Evolutionary conservation across 1,140 invertebrate genomes (phyloP), one percentile per base, ranked within the genome.

Genomic region (Philaenus spumarius): DNA sequence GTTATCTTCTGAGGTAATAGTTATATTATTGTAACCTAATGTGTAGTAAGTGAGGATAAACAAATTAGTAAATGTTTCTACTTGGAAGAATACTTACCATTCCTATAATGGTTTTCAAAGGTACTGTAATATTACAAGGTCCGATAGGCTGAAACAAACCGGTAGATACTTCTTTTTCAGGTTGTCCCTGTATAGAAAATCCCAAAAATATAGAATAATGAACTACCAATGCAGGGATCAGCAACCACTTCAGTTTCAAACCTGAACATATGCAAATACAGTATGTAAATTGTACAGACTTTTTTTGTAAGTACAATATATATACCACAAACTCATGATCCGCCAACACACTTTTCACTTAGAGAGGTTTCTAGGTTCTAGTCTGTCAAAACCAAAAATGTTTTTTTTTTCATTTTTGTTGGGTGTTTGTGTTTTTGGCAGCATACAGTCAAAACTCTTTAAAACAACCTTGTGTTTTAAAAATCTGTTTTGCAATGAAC

Each of bases 121-220:
- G 70, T 2, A 77, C 64, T 19, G 74, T 76, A 63, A 82, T 76
- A 62, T 86, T 72, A 71, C 88, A 92, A 1, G 83, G 78, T 17
- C 89, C 89, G 46, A 87, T 80, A 11, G 80, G 80, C 72, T 92
- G 84, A 68, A 89, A 87, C 3, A 86, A 69, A 5, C 89, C 89
- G 9, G 78, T 76, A 1, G 86, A 82, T 51, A 83, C 68, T 67
- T 88, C 84, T 40, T 79, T 74, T 65, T 85, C 80, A 2, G 87
- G 86, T 66, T 84, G 72, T 24, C 81, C 80, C 64, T 82, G 81
- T 3, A 87, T 66, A 2, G 77, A 73, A 24, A 82, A 73, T 22
- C 63, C 51, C 67, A 76, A 70, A 64, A 78, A 81, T 2, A 66
- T 68, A 1, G 68, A 14, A 55, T 80, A 82, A 63, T 82, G 79